phyloP scores from a whole-genome alignment of 2,113 vertebrate species.

The Oncorhynchus keta region DNA sequence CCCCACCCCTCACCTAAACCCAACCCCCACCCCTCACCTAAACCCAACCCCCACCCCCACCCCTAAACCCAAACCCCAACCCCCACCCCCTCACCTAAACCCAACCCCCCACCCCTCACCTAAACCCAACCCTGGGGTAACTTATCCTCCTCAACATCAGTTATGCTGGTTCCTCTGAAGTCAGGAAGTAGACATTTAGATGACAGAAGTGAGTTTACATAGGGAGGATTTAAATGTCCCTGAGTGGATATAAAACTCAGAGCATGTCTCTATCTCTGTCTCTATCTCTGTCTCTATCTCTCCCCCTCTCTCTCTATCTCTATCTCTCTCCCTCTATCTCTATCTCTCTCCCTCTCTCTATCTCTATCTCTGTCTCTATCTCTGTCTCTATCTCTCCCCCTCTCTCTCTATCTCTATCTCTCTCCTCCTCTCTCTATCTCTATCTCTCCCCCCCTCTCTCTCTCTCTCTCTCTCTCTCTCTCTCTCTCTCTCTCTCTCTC shows the following conservation, averaged over 20 bases:
- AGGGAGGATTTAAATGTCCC: slow-evolving; percentile 62
- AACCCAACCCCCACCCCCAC: slow-evolving; percentile 44
- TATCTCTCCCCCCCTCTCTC: background rate
- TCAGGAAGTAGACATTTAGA: slow-evolving; percentile 65
- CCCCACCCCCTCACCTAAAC: slow-evolving; percentile 52
- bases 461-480: slow-evolving; percentile 24
- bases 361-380: background rate
- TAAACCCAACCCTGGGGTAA: slow-evolving; percentile 44
- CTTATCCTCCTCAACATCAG: slow-evolving; percentile 62
- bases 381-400: background rate
- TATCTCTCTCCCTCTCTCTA: slow-evolving; percentile 5
- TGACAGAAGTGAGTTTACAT: slow-evolving; percentile 67
- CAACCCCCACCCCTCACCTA: slow-evolving; percentile 36
- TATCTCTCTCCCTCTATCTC: background rate
- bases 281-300: no score
- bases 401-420: slow-evolving; percentile 8
- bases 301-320: no score
- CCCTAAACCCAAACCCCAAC: slow-evolving; percentile 52
- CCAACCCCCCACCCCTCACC: slow-evolving; percentile 35
- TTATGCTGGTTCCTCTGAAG: slow-evolving; percentile 34
- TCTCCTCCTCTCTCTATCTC: background rate
- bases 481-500: background rate
- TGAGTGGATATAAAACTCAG: slow-evolving; percentile 69
- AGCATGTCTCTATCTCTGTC: slow-evolving; percentile 35
- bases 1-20: slow-evolving; percentile 53